Evolutionary conservation across 1,140 invertebrate genomes (phyloP), one percentile per base, ranked within the genome.

Genomic region (Papilio helenus): DNA sequence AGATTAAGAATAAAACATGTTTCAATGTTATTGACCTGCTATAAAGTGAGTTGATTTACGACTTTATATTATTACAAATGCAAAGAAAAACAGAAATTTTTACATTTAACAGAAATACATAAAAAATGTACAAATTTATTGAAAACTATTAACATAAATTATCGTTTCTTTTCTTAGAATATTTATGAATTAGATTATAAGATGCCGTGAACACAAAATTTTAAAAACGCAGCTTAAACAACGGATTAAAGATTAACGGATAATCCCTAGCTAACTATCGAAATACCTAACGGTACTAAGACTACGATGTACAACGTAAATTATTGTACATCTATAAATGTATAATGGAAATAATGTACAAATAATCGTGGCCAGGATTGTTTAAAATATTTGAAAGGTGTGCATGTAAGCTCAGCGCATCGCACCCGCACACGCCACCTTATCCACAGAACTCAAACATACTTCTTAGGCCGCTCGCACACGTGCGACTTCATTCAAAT

Each of bases 351-450:
- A 29, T 20, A 20, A n/a, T 55, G 20, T 61, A 61, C 55, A 65
- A 65, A 10, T 26, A 12, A 29, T 65, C 61, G 12, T 23, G 55
- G 20, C 10, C 61, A 34, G 61, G 26, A 68, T 68, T 68, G 61
- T 68, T 68, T 68, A 68, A 68, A 68, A 68, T 29, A 29, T 68
- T 68, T 14, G 10, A 29, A 68, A 68, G 61, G 61, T 68, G 61
- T 34, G 26, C 61, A 29, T 26, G 61, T 29, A 68, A 68, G 26
- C 61, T 29, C 61, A 26, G 61, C 61, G 61, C 61, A 68, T 68
- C 61, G 61, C 61, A 68, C 61, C 26, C 61, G 61, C 58, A 26
- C 58, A 61, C 20, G 10, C 58, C 58, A 61, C 58, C 9, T 61
- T 61, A 61, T 26, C 20, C 58, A 8, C 58, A 58, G 58, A 68